These are phyloP conservation scores for Lymantria dispar DNA, from an alignment of 2,888 invertebrate species.

Conservation along the genomic window DNA sequence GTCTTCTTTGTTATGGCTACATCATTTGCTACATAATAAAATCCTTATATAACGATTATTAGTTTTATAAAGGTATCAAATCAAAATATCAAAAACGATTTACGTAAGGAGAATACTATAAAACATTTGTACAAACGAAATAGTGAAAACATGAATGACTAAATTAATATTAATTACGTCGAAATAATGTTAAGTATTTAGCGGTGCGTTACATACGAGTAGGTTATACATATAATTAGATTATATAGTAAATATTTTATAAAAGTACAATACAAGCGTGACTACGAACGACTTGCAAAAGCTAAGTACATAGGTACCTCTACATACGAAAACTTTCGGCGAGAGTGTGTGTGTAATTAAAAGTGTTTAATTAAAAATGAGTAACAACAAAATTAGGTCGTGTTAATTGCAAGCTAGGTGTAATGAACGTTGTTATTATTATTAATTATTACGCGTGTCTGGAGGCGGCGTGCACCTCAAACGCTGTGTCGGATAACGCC, in stretches of 20 bases:
- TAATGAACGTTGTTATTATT: conserved; percentile 40
- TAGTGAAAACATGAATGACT: too few species aligned
- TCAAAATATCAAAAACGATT: too few species aligned
- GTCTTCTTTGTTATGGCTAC: too few species aligned
- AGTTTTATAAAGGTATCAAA: too few species aligned
- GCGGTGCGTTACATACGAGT: conserved; percentile 16
- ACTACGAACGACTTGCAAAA: conserved; percentile 16
- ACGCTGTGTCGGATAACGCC: conserved; percentile 78
- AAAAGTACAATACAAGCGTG: conserved; percentile 22
- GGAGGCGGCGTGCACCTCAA: conserved; percentile 78
- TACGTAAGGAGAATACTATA: too few species aligned
- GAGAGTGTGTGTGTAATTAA: conserved; percentile 6
- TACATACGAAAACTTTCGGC: conserved; percentile 3
- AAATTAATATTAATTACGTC: not conserved
- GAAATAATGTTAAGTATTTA: conserved; percentile 7
- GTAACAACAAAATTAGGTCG: conserved; percentile 22
- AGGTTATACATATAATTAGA: not conserved
- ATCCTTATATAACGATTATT: too few species aligned
- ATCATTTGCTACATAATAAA: too few species aligned
- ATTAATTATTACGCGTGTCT: conserved; percentile 74
- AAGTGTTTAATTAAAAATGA: conserved; percentile 3
- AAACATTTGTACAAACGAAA: too few species aligned
- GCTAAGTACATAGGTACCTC: conserved; percentile 5
- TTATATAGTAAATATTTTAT: conserved; percentile 9
- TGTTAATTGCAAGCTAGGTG: conserved; percentile 48